phyloP scores from a whole-genome alignment of 2,888 invertebrate species.

The Patella ulyssiponensis region DNA sequence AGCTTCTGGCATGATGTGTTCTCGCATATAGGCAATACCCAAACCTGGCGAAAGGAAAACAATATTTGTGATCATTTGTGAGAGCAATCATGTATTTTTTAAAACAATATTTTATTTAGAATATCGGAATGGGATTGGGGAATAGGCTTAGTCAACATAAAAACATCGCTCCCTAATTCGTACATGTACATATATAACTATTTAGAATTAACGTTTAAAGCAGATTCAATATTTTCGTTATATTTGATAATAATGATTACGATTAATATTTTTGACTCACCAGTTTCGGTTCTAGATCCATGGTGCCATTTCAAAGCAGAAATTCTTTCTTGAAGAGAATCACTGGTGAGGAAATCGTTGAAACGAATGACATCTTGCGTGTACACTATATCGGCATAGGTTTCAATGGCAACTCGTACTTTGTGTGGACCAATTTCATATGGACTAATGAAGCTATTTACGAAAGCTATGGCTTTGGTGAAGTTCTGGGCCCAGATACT shows the following conservation, averaged over 20 bases:
- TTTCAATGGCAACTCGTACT: slow-evolving; percentile 19
- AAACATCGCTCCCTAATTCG: no score
- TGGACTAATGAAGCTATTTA: slow-evolving; percentile 33
- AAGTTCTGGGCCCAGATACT: slow-evolving; percentile 41
- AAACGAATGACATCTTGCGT: neutral
- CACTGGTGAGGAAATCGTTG: neutral
- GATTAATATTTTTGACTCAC: neutral
- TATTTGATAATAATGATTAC: no score
- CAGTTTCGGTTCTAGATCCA: slow-evolving; percentile 4
- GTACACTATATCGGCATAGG: neutral
- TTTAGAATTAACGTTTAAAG: no score
- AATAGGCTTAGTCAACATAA: no score
- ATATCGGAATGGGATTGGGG: no score
- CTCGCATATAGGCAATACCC: neutral
- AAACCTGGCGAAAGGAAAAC: neutral
- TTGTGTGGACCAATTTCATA: slow-evolving; percentile 34
- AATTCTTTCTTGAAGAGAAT: neutral
- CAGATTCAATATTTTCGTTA: no score
- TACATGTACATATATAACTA: no score
- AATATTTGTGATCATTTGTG: no score
- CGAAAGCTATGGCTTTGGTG: slow-evolving; percentile 37
- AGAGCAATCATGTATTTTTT: no score
- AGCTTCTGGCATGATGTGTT: neutral
- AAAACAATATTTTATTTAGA: no score
- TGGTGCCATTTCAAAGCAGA: neutral